Evolutionary conservation across 1,140 invertebrate genomes (phyloP).

Genomic region (Drosophila prosaltans): DNA sequence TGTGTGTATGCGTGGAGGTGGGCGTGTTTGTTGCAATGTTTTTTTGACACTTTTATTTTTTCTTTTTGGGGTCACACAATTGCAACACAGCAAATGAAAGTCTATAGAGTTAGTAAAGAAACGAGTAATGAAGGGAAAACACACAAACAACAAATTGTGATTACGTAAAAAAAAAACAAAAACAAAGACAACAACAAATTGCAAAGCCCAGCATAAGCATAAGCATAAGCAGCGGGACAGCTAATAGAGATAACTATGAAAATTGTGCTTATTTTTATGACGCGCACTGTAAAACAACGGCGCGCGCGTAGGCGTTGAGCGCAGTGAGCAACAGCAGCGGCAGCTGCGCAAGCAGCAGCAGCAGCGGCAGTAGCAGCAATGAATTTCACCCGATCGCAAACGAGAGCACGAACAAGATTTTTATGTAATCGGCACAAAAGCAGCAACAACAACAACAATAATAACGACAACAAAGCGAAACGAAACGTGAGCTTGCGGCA

Average conservation of each 20-base stretch:
- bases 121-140: conserved; percentile 67
- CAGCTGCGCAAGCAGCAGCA: conserved; percentile 1
- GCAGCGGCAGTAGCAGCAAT: conserved; percentile 17
- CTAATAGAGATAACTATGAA: neutral
- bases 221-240: conserved; percentile 3
- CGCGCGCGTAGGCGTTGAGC: conserved; percentile 43
- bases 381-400: conserved; percentile 61
- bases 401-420: conserved; percentile 65
- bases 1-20: conserved; percentile 3
- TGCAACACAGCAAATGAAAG: conserved; percentile 71
- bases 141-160: conserved; percentile 32
- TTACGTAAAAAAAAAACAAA: conserved; percentile 55
- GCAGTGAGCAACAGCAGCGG: neutral
- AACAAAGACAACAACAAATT: neutral
- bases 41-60: conserved; percentile 47
- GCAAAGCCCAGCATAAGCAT: conserved; percentile 20
- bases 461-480: conserved; percentile 16
- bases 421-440: conserved; percentile 66
- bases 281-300: conserved; percentile 34
- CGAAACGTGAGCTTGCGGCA: conserved; percentile 30
- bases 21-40: conserved; percentile 36
- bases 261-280: conserved; percentile 48
- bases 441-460: conserved; percentile 29
- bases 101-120: conserved; percentile 53
- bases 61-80: conserved; percentile 18